These are phyloP conservation scores for Psophia crepitans DNA, from an alignment of 2,113 vertebrate genomes.

Conservation along the genomic window DNA sequence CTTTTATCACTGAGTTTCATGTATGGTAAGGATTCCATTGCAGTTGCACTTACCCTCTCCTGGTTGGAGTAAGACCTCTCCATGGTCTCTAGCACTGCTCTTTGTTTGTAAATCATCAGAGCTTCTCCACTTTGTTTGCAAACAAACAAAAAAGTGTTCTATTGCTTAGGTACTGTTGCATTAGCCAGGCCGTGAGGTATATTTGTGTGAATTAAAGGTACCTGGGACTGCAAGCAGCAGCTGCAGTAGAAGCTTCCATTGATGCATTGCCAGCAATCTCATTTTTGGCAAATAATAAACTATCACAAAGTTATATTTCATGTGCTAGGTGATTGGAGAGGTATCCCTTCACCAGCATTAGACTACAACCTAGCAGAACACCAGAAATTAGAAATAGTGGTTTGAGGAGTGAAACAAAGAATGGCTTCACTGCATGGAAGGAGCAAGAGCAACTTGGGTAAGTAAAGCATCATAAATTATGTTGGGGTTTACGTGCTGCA, in stretches of 20 bases:
- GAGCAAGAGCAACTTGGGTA: neutral
- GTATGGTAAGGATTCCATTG: neutral
- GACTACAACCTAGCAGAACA: neutral
- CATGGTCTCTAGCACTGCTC: neutral
- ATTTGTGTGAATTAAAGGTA: neutral
- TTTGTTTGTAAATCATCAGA: neutral
- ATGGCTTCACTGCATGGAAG: neutral
- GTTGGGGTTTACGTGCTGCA: neutral
- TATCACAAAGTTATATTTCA: neutral
- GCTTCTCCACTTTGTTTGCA: neutral
- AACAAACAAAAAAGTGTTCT: neutral
- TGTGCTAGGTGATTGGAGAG: neutral
- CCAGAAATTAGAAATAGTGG: neutral
- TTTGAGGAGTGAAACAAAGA: neutral
- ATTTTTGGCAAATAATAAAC: neutral
- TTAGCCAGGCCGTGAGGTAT: neutral
- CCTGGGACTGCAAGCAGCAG: neutral
- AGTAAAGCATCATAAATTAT: neutral
- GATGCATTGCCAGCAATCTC: neutral
- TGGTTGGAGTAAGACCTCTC: neutral
- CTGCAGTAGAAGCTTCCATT: neutral
- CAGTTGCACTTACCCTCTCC: neutral
- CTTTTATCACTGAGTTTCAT: neutral
- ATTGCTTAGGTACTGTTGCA: rapidly evolving
- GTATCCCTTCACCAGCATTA: neutral